Conservation (phyloP, 2,797 vertebrate species). For the Epinephelus malabaricus region DNA sequence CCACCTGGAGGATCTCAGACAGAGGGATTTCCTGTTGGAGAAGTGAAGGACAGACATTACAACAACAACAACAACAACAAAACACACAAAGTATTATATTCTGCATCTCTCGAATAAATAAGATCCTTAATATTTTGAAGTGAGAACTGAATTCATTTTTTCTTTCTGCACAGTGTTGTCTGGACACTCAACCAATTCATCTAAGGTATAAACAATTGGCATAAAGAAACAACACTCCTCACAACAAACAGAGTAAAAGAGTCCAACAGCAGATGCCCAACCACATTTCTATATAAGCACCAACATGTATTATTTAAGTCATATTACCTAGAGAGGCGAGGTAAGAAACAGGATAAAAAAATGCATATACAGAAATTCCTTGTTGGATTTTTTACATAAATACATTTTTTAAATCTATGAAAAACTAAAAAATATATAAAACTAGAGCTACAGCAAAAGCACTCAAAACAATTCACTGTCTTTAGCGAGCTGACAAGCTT, state of each 20-base stretch:
- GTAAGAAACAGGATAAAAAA: neutral
- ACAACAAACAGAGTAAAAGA: neutral
- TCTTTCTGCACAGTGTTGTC: neutral
- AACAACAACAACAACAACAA: slow-evolving; percentile 5
- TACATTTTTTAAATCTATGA: neutral
- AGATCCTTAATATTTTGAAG: neutral
- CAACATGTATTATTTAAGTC: neutral
- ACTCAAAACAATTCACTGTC: neutral
- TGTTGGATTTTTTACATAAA: neutral
- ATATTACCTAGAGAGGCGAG: neutral
- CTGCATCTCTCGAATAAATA: slow-evolving; percentile 1
- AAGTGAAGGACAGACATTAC: neutral
- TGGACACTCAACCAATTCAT: neutral
- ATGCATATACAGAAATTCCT: neutral
- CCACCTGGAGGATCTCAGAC: slow-evolving; percentile 98
- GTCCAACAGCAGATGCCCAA: neutral
- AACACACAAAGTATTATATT: neutral
- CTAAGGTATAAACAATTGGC: neutral
- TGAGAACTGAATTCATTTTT: neutral
- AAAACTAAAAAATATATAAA: neutral
- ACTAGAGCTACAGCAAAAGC: neutral
- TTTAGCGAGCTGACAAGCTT: neutral
- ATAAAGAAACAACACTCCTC: neutral
- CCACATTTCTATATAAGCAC: neutral
- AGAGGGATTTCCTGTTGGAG: slow-evolving; percentile 94